Conservation (phyloP, 2,888 invertebrate genomes). For the Chaitophorus viminalis region DNA sequence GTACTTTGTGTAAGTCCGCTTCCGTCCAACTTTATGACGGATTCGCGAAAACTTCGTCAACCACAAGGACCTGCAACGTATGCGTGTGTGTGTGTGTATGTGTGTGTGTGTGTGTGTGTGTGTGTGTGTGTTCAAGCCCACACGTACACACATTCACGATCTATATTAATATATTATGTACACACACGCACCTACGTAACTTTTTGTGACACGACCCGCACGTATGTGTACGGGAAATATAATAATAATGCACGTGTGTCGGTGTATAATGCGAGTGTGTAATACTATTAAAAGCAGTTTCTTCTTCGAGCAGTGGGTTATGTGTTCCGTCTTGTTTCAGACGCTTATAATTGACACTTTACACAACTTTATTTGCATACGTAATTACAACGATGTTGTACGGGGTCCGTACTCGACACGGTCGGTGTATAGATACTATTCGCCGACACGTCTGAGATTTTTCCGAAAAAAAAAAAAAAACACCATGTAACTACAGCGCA, state of each 20-base stretch:
- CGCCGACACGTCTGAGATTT: not conserved
- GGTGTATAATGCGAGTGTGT: not conserved
- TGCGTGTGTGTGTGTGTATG: not conserved
- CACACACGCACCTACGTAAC: not conserved
- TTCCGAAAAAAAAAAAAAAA: not conserved
- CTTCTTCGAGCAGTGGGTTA: not conserved
- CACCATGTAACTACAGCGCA: too few species aligned
- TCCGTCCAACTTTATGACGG: not conserved
- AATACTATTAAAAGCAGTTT: constrained; percentile 22
- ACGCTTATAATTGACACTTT: constrained; percentile 7
- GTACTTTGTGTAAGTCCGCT: not conserved
- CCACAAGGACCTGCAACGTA: not conserved
- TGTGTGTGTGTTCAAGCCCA: too few species aligned
- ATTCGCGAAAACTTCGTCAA: not conserved
- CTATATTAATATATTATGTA: not conserved
- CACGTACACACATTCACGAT: not conserved
- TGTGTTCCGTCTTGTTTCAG: not conserved
- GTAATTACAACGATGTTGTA: not conserved
- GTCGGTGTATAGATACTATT: not conserved
- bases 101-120: too few species aligned
- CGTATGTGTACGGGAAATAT: not conserved
- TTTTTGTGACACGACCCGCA: not conserved
- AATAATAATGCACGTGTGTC: not conserved
- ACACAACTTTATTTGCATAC: not conserved
- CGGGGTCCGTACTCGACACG: not conserved